Percentiles rank a stretch among this genome's conserved stretches.
Conservation (phyloP, 53 echinoderm and acorn worm species). For the Patiria pectinifera region DNA sequence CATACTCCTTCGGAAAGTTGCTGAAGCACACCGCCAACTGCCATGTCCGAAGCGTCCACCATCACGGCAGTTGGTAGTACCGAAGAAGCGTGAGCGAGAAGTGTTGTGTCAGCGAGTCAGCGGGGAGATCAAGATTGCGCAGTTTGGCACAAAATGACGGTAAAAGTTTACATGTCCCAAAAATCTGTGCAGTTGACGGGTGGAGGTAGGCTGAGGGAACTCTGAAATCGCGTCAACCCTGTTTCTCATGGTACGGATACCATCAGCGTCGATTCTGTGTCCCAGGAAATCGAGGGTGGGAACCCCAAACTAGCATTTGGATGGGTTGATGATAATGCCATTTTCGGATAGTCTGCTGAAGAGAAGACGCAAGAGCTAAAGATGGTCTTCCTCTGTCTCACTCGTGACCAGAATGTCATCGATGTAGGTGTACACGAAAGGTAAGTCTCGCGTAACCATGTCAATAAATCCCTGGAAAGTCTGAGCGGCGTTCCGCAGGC, state of each 20-base stretch:
- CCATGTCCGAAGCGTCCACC: too few species aligned
- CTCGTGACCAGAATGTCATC: too few species aligned
- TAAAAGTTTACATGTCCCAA: slow-evolving; percentile 76
- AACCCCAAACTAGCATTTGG: too few species aligned
- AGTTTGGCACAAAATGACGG: slow-evolving; percentile 22
- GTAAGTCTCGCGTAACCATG: too few species aligned
- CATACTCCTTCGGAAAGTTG: slow-evolving; percentile 37
- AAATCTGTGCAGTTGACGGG: slow-evolving; percentile 59
- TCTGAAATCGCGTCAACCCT: slow-evolving; percentile 59
- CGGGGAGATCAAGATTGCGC: slow-evolving; percentile 7
- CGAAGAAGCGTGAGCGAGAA: not conserved
- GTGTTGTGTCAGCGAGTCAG: slow-evolving; percentile 25
- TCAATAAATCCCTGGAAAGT: not conserved
- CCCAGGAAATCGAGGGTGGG: too few species aligned
- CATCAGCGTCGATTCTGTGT: slow-evolving; percentile 36
- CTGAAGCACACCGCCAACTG: too few species aligned
- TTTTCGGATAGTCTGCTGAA: not conserved
- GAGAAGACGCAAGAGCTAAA: not conserved
- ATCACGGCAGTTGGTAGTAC: slow-evolving; percentile 9
- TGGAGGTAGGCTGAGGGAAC: slow-evolving; percentile 54
- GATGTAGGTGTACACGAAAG: too few species aligned
- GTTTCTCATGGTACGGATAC: slow-evolving; percentile 49
- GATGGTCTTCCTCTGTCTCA: slow-evolving; percentile 18
- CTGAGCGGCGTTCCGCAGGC: not conserved
- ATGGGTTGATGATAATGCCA: not conserved